Percentiles rank a stretch among this genome's conserved stretches.
These are phyloP conservation scores for Struthio camelus DNA, from an alignment of 2,113 vertebrate species.

Conservation along the genomic window DNA sequence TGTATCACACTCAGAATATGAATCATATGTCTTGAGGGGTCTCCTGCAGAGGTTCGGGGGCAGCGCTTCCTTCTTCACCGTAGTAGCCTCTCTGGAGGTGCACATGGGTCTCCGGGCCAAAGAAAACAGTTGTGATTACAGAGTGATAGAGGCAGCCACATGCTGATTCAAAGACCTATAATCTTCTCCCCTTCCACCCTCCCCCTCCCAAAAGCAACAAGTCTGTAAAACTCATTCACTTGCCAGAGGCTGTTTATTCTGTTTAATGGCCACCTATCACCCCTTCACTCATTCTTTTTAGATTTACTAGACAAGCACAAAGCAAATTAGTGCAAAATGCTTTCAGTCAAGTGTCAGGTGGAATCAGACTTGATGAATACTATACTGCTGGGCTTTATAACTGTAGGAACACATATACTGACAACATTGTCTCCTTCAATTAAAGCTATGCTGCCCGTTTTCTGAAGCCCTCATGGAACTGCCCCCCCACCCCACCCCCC, in stretches of 20 bases:
- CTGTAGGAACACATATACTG: conserved; percentile 35
- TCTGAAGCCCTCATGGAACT: neutral
- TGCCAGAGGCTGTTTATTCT: conserved; percentile 77
- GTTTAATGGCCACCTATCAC: conserved; percentile 78
- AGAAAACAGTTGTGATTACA: conserved; percentile 73
- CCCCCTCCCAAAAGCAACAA: conserved; percentile 61
- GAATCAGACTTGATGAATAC: conserved; percentile 70
- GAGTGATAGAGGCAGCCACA: conserved; percentile 67
- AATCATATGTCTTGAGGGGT: conserved; percentile 69
- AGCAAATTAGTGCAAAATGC: conserved; percentile 78
- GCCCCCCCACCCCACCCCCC: fast-evolving
- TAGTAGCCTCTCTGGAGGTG: conserved; percentile 66
- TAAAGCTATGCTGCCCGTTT: conserved; percentile 23
- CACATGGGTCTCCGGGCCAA: conserved; percentile 59
- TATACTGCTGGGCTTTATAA: conserved; percentile 55
- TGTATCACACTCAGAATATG: conserved; percentile 72
- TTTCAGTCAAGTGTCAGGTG: conserved; percentile 76
- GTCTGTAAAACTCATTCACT: conserved; percentile 66
- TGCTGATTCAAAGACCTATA: conserved; percentile 69
- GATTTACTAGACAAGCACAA: conserved; percentile 76
- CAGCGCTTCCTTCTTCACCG: conserved; percentile 54
- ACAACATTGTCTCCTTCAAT: conserved; percentile 65
- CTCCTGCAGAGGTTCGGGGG: conserved; percentile 56
- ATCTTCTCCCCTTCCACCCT: conserved; percentile 44
- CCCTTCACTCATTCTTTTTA: conserved; percentile 73